Conservation (phyloP, 2,113 vertebrate genomes). For the Willisornis vidua region DNA sequence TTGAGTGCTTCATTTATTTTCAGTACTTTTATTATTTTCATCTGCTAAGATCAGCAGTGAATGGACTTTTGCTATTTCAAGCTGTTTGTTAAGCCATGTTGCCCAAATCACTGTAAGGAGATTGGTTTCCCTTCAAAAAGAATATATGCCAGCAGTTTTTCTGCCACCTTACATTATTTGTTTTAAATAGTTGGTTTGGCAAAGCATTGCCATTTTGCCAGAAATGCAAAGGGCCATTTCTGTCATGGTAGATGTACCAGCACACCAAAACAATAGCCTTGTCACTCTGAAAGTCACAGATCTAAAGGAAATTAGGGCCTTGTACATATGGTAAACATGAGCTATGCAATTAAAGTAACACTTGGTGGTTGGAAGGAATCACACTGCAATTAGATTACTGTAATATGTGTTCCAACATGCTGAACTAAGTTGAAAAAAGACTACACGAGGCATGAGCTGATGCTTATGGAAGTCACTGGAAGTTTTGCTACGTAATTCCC, state of each 20-base stretch:
- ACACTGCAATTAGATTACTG: slow-evolving; percentile 31
- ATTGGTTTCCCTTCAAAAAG: background rate
- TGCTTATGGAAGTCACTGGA: background rate
- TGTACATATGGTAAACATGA: background rate
- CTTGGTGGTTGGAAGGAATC: slow-evolving; percentile 7
- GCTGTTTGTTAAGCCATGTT: background rate
- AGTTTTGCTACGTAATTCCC: background rate
- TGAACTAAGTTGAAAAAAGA: background rate
- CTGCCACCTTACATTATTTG: background rate
- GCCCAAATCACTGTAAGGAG: background rate
- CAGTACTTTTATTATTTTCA: slow-evolving; percentile 40
- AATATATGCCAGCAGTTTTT: background rate
- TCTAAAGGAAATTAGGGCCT: slow-evolving; percentile 1
- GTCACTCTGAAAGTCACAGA: slow-evolving; percentile 13
- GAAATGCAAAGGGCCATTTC: background rate
- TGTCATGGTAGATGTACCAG: background rate
- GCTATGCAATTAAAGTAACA: slow-evolving; percentile 26
- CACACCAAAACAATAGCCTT: slow-evolving; percentile 22
- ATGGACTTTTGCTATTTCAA: background rate
- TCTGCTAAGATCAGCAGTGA: background rate
- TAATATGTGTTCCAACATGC: background rate
- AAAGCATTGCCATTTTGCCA: background rate
- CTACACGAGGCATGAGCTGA: background rate
- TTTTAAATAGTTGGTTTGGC: background rate
- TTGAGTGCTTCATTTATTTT: slow-evolving; percentile 22